phyloP scores from a whole-genome alignment of 2,797 vertebrate genomes.

The Tolypeutes matacus region DNA sequence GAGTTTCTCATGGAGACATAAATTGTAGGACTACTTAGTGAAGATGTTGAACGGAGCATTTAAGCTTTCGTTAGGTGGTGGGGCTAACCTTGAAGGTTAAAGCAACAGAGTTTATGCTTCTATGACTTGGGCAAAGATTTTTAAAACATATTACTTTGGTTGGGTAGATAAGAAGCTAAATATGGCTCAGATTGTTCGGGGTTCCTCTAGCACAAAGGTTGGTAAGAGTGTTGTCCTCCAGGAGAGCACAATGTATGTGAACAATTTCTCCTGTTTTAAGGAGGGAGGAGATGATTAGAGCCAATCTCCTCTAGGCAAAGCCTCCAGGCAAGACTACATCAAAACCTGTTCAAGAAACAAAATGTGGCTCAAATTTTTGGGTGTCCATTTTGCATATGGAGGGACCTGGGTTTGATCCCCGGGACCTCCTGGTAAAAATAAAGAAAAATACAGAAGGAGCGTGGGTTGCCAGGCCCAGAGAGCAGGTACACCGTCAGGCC shows the following conservation, averaged over 20 bases:
- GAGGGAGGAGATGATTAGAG: background rate
- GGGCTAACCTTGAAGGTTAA: background rate
- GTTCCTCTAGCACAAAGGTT: background rate
- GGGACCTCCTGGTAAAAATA: too few relatives aligned
- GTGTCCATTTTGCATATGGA: too few relatives aligned
- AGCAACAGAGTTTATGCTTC: conserved; percentile 1
- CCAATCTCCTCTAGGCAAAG: background rate
- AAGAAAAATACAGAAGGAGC: too few relatives aligned
- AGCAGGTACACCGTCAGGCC: too few relatives aligned
- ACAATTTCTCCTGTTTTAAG: background rate
- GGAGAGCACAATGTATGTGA: background rate
- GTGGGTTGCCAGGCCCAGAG: too few relatives aligned
- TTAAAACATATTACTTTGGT: background rate
- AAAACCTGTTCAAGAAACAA: conserved; percentile 4
- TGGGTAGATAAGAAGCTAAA: background rate
- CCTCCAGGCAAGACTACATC: background rate
- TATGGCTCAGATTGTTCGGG: background rate
- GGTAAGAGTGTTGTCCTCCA: background rate
- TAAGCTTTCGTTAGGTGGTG: background rate
- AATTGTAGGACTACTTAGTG: background rate
- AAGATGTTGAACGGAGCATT: background rate
- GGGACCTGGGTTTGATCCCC: too few relatives aligned
- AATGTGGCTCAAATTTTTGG: too few relatives aligned
- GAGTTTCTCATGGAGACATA: background rate
- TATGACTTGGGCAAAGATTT: background rate